phyloP scores from a whole-genome alignment of 1,140 invertebrate genomes.

The Drosophila simulans region DNA sequence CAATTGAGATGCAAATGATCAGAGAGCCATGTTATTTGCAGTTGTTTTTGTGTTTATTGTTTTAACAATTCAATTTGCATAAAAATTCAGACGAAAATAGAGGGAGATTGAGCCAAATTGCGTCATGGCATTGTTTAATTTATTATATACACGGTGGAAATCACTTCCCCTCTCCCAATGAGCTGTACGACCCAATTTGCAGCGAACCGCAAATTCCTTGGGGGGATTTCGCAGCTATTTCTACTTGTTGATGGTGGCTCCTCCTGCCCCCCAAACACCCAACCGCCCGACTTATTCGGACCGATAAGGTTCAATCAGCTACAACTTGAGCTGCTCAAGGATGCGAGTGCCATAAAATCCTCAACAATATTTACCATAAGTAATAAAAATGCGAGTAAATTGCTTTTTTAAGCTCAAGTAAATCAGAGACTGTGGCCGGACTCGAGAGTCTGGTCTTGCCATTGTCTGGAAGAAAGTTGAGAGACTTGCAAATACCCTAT shows the following conservation, averaged over 20 bases:
- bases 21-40: slow-evolving; percentile 30
- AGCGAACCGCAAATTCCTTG: slow-evolving; percentile 35
- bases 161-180: slow-evolving; percentile 24
- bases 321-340: slow-evolving; percentile 59
- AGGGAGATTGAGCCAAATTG: slow-evolving; percentile 48
- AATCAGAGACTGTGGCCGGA: slow-evolving; percentile 43
- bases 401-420: slow-evolving; percentile 68
- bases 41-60: slow-evolving; percentile 64
- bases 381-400: slow-evolving; percentile 73
- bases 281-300: slow-evolving; percentile 6
- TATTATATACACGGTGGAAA: slow-evolving; percentile 37
- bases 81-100: slow-evolving; percentile 39
- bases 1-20: slow-evolving; percentile 73
- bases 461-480: neutral
- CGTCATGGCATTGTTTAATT: slow-evolving; percentile 51
- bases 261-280: neutral
- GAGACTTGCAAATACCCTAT: slow-evolving; percentile 6
- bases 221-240: slow-evolving; percentile 34
- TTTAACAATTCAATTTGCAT: slow-evolving; percentile 64
- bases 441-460: slow-evolving; percentile 22
- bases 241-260: slow-evolving; percentile 40
- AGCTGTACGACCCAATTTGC: slow-evolving; percentile 38
- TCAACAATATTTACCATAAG: slow-evolving; percentile 69
- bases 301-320: slow-evolving; percentile 54
- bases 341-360: slow-evolving; percentile 67